Base-by-base conservation (phyloP, 2,797 vertebrate species). In the Orestias chungarensis region DNA sequence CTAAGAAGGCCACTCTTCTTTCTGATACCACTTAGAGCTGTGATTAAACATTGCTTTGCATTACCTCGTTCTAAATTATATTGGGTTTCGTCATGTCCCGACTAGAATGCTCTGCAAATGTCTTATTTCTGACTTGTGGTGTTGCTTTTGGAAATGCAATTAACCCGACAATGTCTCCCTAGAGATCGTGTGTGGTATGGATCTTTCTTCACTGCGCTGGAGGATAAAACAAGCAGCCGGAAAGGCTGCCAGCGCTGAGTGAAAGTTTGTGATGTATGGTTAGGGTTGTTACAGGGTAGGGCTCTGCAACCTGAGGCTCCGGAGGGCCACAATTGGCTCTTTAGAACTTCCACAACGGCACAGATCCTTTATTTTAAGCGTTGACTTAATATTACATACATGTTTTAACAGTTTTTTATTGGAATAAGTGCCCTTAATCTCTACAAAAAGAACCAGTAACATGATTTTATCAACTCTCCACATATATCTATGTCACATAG, bases 111-210 rank as follows among this genome's bases (percentile, higher is more conserved):
- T 0, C 68, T 80, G 81, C 52, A 69, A 80, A 81, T 15, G 1
- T 81, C 73, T 50, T 25, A 33, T 79, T 77, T 88, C 57, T 68
- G 69, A 74, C 42, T 78, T 38, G 69, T 23, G 68, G 74, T 74
- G 75, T 78, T 85, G 70, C 79, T 80, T 78, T 82, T 81, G 82
- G 78, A 50, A 61, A 52, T 52, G 79, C 66, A 81, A 83, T 78
- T 81, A 82, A 77, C 74, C 68, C 2, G 4, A 70, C 57, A 72
- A 85, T 74, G 27, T 81, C 54, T 71, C 87, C 70, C 70, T 11
- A 43, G 79, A 76, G 84, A 71, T 55, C 62, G 61, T 79, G 80
- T 79, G 85, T 47, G 77, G 80, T 73, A 84, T 47, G 62, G 82
- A 65, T 6, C 5, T 62, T 75, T 76, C 73, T 81, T 59, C 72